phyloP scores from a whole-genome alignment of 2,113 vertebrate genomes.

The Panthera leo region DNA sequence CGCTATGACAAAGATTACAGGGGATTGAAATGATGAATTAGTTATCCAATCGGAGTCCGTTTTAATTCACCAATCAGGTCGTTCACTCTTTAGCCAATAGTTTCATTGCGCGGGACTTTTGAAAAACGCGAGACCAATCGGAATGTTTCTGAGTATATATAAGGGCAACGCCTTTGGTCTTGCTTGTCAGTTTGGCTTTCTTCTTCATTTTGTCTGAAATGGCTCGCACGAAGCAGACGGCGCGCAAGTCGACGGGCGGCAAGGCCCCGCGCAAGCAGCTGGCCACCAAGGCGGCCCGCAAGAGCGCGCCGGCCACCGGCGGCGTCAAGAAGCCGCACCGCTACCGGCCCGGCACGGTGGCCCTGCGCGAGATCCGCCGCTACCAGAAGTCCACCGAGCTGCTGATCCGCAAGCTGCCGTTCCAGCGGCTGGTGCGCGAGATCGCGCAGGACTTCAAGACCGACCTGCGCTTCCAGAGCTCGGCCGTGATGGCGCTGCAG shows the following conservation, averaged over 20 bases:
- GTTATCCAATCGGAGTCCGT: neutral
- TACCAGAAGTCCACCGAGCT: neutral
- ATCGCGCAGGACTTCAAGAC: no score
- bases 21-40: neutral
- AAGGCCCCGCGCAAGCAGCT: constrained; percentile 83
- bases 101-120: neutral
- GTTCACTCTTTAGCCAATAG: neutral
- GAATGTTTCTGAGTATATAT: neutral
- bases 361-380: neutral
- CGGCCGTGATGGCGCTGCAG: no score
- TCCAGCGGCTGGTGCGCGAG: no score
- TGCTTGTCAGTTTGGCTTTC: rapidly evolving
- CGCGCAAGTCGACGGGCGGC: constrained; percentile 91
- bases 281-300: constrained; percentile 82
- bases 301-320: neutral
- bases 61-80: neutral
- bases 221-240: constrained; percentile 93
- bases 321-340: constrained; percentile 81
- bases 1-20: neutral
- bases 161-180: neutral
- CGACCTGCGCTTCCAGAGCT: no score
- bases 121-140: neutral
- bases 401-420: no score
- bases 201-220: neutral
- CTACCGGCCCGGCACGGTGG: neutral